These are phyloP conservation scores for Drosophila kanapiae DNA, from an alignment of 1,140 invertebrate genomes.

Conservation along the genomic window DNA sequence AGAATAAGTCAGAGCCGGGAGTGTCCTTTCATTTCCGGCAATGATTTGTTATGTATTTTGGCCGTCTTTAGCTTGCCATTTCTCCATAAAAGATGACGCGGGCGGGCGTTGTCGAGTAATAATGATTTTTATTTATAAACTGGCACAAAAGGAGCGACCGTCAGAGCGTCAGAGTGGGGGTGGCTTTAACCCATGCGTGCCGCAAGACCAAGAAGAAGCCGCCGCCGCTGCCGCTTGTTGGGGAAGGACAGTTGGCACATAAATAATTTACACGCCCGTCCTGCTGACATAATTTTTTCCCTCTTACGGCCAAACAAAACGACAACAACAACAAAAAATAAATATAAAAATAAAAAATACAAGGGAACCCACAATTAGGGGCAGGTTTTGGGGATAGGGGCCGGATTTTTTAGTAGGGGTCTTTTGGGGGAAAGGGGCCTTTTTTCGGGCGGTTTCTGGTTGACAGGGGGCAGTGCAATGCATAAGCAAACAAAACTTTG, in stretches of 20 bases:
- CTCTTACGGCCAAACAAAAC: constrained; percentile 9
- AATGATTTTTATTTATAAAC: constrained; percentile 81
- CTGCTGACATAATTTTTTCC: constrained; percentile 74
- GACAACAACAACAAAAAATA: constrained; percentile 8
- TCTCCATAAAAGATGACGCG: constrained; percentile 1
- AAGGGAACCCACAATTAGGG: constrained; percentile 26
- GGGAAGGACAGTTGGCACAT: constrained; percentile 72
- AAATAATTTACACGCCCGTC: constrained; percentile 72
- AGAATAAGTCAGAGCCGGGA: too few relatives aligned
- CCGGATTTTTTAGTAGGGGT: constrained; percentile 12
- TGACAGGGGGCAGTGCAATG: constrained; percentile 37
- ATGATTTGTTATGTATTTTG: neutral
- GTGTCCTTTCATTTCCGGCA: neutral
- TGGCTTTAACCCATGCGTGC: constrained; percentile 59
- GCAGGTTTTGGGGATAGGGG: constrained; percentile 3
- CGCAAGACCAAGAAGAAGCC: constrained; percentile 11
- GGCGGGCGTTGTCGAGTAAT: constrained; percentile 34
- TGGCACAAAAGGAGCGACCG: constrained; percentile 18
- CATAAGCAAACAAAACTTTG: constrained; percentile 68
- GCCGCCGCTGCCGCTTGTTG: neutral
- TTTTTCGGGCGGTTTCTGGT: too few relatives aligned
- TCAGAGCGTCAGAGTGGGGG: too few relatives aligned
- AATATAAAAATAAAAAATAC: constrained; percentile 6
- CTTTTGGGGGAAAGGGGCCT: neutral
- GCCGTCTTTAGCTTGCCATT: neutral